These are phyloP conservation scores for Drosophila seguyi DNA, from an alignment of 1,140 invertebrate genomes.

Conservation along the genomic window DNA sequence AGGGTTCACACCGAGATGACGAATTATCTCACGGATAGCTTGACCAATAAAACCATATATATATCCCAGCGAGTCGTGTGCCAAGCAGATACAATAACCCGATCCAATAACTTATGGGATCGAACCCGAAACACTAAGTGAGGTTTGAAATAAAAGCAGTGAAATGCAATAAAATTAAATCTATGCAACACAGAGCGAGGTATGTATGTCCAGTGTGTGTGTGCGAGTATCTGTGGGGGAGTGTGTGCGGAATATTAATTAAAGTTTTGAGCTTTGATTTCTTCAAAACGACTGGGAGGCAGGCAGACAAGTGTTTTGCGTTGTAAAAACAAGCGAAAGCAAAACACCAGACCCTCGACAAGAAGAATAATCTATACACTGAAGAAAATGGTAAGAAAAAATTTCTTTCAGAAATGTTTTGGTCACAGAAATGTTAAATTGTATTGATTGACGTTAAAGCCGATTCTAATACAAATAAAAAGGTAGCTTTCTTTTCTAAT, in stretches of 20 bases:
- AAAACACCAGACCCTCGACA: slow-evolving; percentile 46
- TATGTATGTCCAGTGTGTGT: slow-evolving; percentile 25
- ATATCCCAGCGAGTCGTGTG: slow-evolving; percentile 24
- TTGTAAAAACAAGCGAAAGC: slow-evolving; percentile 77
- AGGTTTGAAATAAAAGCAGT: slow-evolving; percentile 27
- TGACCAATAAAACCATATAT: slow-evolving; percentile 13
- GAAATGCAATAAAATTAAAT: slow-evolving; percentile 44
- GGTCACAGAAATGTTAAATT: too few species aligned
- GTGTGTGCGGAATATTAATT: slow-evolving; percentile 78
- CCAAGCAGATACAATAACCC: slow-evolving; percentile 11
- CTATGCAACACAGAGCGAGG: slow-evolving; percentile 41
- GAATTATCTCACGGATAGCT: slow-evolving; percentile 29
- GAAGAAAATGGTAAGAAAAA: background rate
- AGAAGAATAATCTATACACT: slow-evolving; percentile 35
- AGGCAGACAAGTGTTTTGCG: slow-evolving; percentile 75
- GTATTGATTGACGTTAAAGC: too few species aligned
- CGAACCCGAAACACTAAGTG: slow-evolving; percentile 20
- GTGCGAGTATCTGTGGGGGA: slow-evolving; percentile 21
- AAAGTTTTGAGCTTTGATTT: slow-evolving; percentile 79
- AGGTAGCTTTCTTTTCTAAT: too few species aligned
- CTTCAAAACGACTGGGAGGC: slow-evolving; percentile 48
- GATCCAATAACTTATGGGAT: slow-evolving; percentile 33
- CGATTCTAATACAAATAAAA: too few species aligned
- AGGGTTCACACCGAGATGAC: slow-evolving; percentile 24
- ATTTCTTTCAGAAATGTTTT: too few species aligned